Base-by-base conservation (phyloP, 2,888 invertebrate species). In the Plagiodera versicolora region DNA sequence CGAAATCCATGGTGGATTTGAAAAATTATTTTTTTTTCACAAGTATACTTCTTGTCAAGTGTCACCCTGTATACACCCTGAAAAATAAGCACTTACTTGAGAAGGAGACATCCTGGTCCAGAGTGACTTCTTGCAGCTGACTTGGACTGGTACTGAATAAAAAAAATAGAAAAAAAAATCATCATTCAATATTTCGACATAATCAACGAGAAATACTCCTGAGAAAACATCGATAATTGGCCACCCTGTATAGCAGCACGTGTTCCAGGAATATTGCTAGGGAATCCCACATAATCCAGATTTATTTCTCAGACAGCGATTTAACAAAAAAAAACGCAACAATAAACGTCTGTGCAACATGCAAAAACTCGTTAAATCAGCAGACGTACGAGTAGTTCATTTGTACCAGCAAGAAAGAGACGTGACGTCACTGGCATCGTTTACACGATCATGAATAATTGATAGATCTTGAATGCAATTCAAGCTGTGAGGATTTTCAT, bases 131-230 rank as follows among this genome's bases (percentile, higher is more conserved):
- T 78, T 89, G 86, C 63, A 89, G 79, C 74, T 86, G 87, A 66
- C 88, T 84, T 16, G 89, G 89, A 76, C 87, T 89, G 56, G 88
- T 87, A 75, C 89, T 89, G 85, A 52, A 86, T 85, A 61, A 70
- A 69, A 73, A 65, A 59, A n/a, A n/a, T n/a, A n/a, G n/a, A n/a
- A n/a, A n/a, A n/a, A n/a, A n/a, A n/a, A n/a, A n/a, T n/a, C n/a
- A n/a, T n/a, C n/a, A n/a, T n/a, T n/a, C n/a, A n/a, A n/a, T n/a
- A n/a, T n/a, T n/a, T n/a, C n/a, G n/a, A n/a, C n/a, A n/a, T n/a
- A n/a, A n/a, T n/a, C n/a, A n/a, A n/a, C n/a, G n/a, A 47, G 20
- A 18, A 1, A 17, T 6, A 3, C 6, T 46, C 10, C 16, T 18
- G 8, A 46, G 1, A 18, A 17, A 19, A 2, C 19, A 18, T 8